Evolutionary conservation across 1,140 invertebrate genomes (phyloP), one percentile per base, ranked within the genome.

Genomic region (Ceratitis capitata): DNA sequence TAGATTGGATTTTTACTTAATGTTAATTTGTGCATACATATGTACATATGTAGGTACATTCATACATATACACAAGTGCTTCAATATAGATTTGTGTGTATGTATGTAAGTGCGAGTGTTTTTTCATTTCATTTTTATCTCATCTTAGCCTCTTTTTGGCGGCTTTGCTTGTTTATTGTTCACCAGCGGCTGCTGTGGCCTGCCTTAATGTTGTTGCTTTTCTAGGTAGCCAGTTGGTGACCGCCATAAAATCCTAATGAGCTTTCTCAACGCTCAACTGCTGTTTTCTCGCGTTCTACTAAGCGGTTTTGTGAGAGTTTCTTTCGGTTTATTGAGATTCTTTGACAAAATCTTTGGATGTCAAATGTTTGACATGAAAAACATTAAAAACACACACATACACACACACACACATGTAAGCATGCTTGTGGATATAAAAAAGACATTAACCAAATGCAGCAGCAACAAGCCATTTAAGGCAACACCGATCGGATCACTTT

Each of bases 171-270:
- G 35, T 78, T 78, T 78, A 45, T 78, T 47, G 39, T 45, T 29
- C 26, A 26, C n/a, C n/a, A n/a, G 56, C 56, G 12, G 56, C 51
- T 58, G 56, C 23, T 58, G 61, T 19, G 4, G 29, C 29, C 35
- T 19, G 29, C 14, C 61, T 69, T 69, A n/a, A 26, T 78, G 6
- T 61, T 61, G 23, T n/a, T 45, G 19, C 69, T 78, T 78, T 61
- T 78, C 69, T 78, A 78, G 69, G 69, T 78, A 78, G 35, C 23
- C 69, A 42, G 69, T 14, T 78, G n/a, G 39, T 26, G 69, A 39
- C n/a, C n/a, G 69, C n/a, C 45, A 78, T 78, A 78, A 78, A 78
- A 78, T 78, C 69, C 69, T 78, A 78, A 78, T 78, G 69, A 78
- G 69, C 69, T 78, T 78, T 78, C 69, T 78, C 45, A 26, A 9